phyloP scores from a whole-genome alignment of 2,797 vertebrate species.

The Phalanger gymnotis region DNA sequence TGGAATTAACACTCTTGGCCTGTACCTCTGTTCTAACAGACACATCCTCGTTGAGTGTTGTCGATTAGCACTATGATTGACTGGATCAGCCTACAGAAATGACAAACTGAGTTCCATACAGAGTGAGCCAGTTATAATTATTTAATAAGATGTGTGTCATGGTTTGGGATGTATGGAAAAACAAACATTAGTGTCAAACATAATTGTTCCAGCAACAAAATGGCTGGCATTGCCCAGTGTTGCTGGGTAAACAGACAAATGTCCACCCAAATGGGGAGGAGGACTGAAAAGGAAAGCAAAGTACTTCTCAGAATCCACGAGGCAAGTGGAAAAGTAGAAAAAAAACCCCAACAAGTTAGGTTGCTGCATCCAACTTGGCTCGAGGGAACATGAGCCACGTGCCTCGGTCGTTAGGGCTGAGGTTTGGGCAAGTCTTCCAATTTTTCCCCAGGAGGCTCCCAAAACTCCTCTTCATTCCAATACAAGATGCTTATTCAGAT shows the following conservation, averaged over 20 bases:
- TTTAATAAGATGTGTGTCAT: background rate
- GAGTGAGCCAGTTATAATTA: slow-evolving; percentile 22
- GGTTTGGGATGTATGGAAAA: slow-evolving; percentile 6
- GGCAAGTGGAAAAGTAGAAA: slow-evolving; percentile 31
- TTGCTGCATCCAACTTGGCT: background rate
- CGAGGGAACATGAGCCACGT: slow-evolving; percentile 77
- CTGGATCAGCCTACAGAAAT: background rate
- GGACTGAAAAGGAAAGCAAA: background rate
- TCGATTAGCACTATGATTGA: background rate
- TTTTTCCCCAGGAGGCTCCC: slow-evolving; percentile 76
- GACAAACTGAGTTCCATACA: background rate
- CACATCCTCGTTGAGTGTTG: background rate
- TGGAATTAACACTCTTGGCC: background rate
- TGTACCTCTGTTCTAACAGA: background rate
- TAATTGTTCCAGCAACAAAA: background rate
- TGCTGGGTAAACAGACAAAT: background rate
- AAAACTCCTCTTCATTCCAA: slow-evolving; percentile 73
- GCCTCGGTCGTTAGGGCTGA: slow-evolving; percentile 78
- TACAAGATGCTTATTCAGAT: slow-evolving; percentile 60
- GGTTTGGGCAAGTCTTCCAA: slow-evolving; percentile 82
- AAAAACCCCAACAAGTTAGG: slow-evolving; percentile 47
- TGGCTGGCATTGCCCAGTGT: fast-evolving
- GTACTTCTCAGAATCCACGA: slow-evolving; percentile 21
- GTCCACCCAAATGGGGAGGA: background rate
- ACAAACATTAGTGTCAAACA: background rate